Conservation (phyloP, 37 sponge, comb jelly and placozoan species). For the Sycon ciliatum region DNA sequence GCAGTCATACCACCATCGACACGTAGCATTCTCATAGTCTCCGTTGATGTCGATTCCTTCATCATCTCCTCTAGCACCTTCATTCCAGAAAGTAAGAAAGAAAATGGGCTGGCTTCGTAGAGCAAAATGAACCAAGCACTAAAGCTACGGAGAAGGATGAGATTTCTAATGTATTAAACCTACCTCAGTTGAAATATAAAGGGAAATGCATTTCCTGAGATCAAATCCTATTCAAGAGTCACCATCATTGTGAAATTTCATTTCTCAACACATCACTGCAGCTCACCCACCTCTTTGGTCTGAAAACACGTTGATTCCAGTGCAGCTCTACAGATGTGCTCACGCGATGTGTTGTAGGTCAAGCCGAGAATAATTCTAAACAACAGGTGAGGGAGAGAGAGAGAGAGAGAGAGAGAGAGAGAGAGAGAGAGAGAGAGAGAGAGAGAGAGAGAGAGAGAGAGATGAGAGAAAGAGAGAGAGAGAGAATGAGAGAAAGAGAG, state of each 20-base stretch:
- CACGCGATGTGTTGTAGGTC: conserved; percentile 62
- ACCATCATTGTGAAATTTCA: background rate
- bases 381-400: background rate
- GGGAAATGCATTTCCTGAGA: no score
- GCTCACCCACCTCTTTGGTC: conserved; percentile 63
- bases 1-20: conserved; percentile 91
- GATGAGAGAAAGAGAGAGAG: background rate
- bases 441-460: background rate
- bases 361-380: conserved; percentile 75
- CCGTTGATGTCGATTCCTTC: conserved; percentile 60
- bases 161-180: no score
- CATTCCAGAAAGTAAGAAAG: no score
- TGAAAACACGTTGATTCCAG: conserved; percentile 89
- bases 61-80: conserved; percentile 89
- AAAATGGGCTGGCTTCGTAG: no score
- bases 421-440: background rate
- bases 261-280: background rate
- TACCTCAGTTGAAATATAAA: no score
- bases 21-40: conserved; percentile 41
- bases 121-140: no score
- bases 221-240: no score
- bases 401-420: background rate
- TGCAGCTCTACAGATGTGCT: conserved; percentile 77
- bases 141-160: no score
- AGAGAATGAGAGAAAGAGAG: background rate